Conservation (phyloP, 2,113 vertebrate species). For the Phainopepla nitens region DNA sequence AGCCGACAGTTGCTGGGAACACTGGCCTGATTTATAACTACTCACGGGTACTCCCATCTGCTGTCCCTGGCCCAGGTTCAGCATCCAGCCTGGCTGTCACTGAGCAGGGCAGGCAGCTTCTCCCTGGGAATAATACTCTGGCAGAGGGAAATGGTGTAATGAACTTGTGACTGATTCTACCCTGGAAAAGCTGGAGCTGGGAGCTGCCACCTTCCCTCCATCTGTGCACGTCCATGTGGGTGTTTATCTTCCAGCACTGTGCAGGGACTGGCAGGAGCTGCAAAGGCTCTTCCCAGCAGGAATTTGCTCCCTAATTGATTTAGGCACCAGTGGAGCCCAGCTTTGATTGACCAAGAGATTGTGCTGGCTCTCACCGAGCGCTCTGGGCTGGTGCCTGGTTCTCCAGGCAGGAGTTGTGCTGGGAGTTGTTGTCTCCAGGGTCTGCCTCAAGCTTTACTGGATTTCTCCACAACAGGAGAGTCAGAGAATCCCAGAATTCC, state of each 20-base stretch:
- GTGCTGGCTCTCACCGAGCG: not conserved
- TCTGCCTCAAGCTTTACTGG: not conserved
- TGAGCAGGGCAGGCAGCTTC: not conserved
- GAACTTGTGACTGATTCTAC: not conserved
- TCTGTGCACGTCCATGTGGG: not conserved
- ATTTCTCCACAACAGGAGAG: not conserved
- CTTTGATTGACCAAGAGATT: not conserved
- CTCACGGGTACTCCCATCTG: conserved; percentile 21
- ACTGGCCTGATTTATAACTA: not conserved
- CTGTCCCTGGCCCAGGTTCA: not conserved
- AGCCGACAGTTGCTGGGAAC: not conserved
- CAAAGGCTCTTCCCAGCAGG: not conserved
- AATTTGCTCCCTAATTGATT: not conserved
- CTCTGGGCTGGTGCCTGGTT: not conserved
- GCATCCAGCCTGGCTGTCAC: conserved; percentile 1
- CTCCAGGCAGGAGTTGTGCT: not conserved
- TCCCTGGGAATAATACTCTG: not conserved
- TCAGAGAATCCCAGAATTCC: not conserved
- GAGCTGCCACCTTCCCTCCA: conserved; percentile 20
- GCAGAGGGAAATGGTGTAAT: not conserved
- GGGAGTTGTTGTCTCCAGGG: not conserved
- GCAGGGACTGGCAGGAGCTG: not conserved
- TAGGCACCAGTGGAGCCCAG: not conserved
- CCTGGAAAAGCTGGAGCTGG: not conserved
- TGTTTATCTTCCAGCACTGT: not conserved